These are phyloP conservation scores for Brachycybe producta DNA, from an alignment of 2,888 invertebrate genomes.

Conservation along the genomic window DNA sequence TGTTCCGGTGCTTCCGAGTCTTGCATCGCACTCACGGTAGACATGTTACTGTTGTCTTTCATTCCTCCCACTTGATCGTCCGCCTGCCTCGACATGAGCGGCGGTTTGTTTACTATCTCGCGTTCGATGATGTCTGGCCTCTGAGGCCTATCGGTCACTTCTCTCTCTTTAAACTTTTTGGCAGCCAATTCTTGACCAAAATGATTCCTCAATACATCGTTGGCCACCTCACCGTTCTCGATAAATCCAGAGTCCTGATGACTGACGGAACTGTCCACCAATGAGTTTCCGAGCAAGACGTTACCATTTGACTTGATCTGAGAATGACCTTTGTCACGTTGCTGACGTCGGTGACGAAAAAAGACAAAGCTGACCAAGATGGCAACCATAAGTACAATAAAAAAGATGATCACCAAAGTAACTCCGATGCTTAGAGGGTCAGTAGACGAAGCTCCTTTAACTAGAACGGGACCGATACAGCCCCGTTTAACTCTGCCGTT, in stretches of 20 bases:
- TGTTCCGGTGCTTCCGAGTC: constrained; percentile 70
- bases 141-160: constrained; percentile 57
- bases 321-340: constrained; percentile 62
- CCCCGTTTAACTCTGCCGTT: constrained; percentile 57
- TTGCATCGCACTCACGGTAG: constrained; percentile 26
- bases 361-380: constrained; percentile 85
- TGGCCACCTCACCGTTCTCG: constrained; percentile 25
- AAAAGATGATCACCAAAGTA: constrained; percentile 85
- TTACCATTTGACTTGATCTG: constrained; percentile 40
- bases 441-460: constrained; percentile 55
- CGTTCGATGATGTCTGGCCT: constrained; percentile 87
- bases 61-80: constrained; percentile 35
- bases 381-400: constrained; percentile 74
- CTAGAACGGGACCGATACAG: constrained; percentile 60
- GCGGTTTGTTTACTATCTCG: constrained; percentile 71
- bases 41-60: constrained; percentile 12
- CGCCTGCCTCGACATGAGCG: constrained; percentile 41
- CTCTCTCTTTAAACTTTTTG: constrained; percentile 77
- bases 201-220: constrained; percentile 46
- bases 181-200: constrained; percentile 73
- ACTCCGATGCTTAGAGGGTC: constrained; percentile 85
- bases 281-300: constrained; percentile 44
- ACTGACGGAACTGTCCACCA: constrained; percentile 17
- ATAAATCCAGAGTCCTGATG: constrained; percentile 28
- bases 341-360: constrained; percentile 72